A percentile compares a stretch with the other conserved stretches of the same genome.
Evolutionary conservation across 2,888 invertebrate species (phyloP).

Genomic region (Pheosia gnoma): DNA sequence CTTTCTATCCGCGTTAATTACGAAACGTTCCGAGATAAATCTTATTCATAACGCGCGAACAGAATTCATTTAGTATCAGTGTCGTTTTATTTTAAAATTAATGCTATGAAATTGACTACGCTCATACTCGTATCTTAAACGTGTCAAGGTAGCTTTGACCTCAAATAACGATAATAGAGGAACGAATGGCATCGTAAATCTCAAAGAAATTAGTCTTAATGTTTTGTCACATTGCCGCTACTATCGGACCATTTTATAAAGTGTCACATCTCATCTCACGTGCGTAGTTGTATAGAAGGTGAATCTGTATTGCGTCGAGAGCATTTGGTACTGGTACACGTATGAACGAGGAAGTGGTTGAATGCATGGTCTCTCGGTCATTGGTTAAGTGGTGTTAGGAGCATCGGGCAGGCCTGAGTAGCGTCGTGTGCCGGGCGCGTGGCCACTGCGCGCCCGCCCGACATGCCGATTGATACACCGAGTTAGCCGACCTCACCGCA

Average conservation of each 20-base stretch:
- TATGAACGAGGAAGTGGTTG: constrained; percentile 27
- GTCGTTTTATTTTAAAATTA: constrained; percentile 34
- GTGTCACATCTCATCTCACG: too few species aligned
- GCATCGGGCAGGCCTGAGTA: constrained; percentile 23
- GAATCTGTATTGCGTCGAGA: constrained; percentile 9
- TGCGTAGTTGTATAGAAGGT: background rate
- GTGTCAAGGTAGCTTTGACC: constrained; percentile 32
- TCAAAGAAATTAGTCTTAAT: constrained; percentile 25
- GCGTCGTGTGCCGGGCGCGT: constrained; percentile 67
- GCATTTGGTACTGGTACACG: constrained; percentile 12
- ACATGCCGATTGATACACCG: constrained; percentile 56
- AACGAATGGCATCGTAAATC: constrained; percentile 35
- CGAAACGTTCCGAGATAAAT: constrained; percentile 48
- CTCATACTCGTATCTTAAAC: constrained; percentile 29
- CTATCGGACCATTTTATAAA: background rate
- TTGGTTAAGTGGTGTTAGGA: constrained; percentile 26
- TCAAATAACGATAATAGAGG: constrained; percentile 26
- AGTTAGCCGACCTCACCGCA: constrained; percentile 68
- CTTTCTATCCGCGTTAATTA: constrained; percentile 60
- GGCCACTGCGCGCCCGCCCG: constrained; percentile 35
- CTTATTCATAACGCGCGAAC: constrained; percentile 38
- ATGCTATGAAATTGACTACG: constrained; percentile 29
- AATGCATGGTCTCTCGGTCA: constrained; percentile 23
- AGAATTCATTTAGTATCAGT: constrained; percentile 34
- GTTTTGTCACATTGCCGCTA: constrained; percentile 12